Percentiles rank a stretch among this genome's conserved stretches.
Conservation (phyloP, 2,888 invertebrate species). For the Agrilus mali region DNA sequence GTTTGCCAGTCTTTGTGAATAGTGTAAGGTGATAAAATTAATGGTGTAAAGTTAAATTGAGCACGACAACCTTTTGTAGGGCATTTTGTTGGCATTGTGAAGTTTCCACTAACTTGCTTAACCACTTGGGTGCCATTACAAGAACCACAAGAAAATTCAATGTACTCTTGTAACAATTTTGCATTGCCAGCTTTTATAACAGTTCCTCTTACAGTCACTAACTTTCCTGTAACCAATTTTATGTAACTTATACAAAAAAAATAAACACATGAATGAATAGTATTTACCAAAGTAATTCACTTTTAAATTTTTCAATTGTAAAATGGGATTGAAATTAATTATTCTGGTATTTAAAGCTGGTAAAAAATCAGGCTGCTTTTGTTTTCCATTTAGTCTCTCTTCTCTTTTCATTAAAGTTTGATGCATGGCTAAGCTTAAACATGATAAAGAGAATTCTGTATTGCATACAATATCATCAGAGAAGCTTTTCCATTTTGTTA, state of each 20-base stretch:
- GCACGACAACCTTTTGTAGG: conserved; percentile 41
- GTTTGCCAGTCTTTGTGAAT: conserved; percentile 68
- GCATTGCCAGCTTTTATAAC: conserved; percentile 69
- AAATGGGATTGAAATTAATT: conserved; percentile 50
- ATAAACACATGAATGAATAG: not conserved
- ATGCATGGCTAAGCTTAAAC: conserved; percentile 69
- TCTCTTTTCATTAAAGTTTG: conserved; percentile 44
- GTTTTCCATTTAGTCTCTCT: conserved; percentile 36
- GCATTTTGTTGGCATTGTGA: conserved; percentile 45
- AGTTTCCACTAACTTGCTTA: conserved; percentile 49
- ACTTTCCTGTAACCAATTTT: conserved; percentile 41
- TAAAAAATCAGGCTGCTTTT: conserved; percentile 23
- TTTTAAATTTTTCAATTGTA: conserved; percentile 56
- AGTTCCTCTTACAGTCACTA: conserved; percentile 73
- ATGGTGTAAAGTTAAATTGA: conserved; percentile 48
- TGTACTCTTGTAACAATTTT: conserved; percentile 58
- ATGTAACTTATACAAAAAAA: conserved; percentile 1
- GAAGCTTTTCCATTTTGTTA: conserved; percentile 39
- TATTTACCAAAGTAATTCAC: conserved; percentile 57
- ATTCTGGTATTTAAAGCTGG: conserved; percentile 44
- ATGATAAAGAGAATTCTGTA: conserved; percentile 54
- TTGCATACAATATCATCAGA: conserved; percentile 49
- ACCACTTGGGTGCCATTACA: conserved; percentile 57
- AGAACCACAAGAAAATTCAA: conserved; percentile 64
- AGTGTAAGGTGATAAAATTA: conserved; percentile 55